Base-by-base conservation (phyloP, 2,797 vertebrate genomes). In the Chaunax sp. region DNA sequence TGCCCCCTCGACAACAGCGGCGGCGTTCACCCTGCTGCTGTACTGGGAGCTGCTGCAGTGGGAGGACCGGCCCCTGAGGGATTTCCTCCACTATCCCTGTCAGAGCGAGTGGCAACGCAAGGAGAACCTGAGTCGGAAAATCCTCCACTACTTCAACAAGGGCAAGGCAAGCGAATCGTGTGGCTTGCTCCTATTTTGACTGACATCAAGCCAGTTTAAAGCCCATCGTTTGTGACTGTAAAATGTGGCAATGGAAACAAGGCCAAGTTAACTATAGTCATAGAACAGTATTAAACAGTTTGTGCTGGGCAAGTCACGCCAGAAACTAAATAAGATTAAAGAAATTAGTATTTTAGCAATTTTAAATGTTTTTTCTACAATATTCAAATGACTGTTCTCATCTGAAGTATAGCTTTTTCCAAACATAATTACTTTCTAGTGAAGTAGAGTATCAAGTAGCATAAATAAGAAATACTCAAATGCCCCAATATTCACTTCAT, bases 141-240 rank as follows among this genome's bases (percentile, higher is more conserved):
- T 99, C 90, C 96, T 99, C 81, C 98, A 99, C 93, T 99, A 99
- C 93, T 99, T 99, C 94, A 99, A 98, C 95, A 99, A 99, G 95
- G 98, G 98, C 86, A 99, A 99, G 95, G 98, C 95, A 87, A 88
- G 91, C 78, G 26, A 33, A 14, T 41, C 12, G 5, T 41, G 38
- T 1, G 5, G 38, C 22, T 23, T 43, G 14, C 46, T 63, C 28
- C 35, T 35, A 30, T 54, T 68, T 65, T 69, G 13, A 26, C 12
- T 37, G 51, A 59, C 43, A 52, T 55, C 9, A 51, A 19, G 38
- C 16, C 47, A 57, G 14, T 64, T 80, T 53, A 74, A 67, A 46
- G 46, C 59, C 19, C 15, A 35, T 60, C 15, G 51, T 56, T 23
- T 38, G 1, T 56, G 56, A 69, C 15, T 43, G 23, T 35, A 50